Evolutionary conservation across 2,888 invertebrate genomes (phyloP), one percentile per base, ranked within the genome.

Genomic region (Oithona nana): DNA sequence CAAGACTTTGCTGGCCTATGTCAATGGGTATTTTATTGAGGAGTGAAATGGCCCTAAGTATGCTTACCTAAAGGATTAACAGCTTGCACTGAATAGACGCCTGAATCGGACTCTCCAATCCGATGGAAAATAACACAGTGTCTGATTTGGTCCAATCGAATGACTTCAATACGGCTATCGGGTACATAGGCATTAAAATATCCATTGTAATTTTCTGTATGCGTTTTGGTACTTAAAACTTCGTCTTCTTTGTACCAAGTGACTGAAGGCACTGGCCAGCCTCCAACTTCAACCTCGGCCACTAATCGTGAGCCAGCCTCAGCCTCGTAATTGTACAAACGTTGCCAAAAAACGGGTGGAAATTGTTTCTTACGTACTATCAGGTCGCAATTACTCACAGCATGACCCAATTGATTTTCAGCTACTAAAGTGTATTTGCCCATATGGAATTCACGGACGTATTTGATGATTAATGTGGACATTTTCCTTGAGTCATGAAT

Each of bases 201-300:
- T 3, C 30, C 29, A 62, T 62, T 62, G 29, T 55, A 62, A 24
- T 62, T 62, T 48, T 62, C 62, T 2, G 56, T 62, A 22, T 54
- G 39, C 11, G 28, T 57, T 24, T 54, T 56, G 20, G 56, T 28
- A 8, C 39, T 62, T 4, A 59, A 22, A 39, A 62, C 31, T 56
- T 62, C 56, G n/a, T 54, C 62, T 13, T 62, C 48, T 57, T 62
- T 62, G 48, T 57, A 62, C 62, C 62, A 62, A 11, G 59, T 56
- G 22, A 62, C 62, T 16, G 31, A 31, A 11, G 62, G 62, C 16
- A 62, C 30, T 11, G 62, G 62, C 62, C 62, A 62, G 1, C 62
- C 62, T 22, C 62, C 62, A 3, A 62, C 62, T 30, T 61, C 54
- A 3, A 61, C 61, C 24, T 61, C 59, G 26, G 49, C 20, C 13